Base-by-base conservation (phyloP, 1,140 invertebrate genomes). In the Dysdera silvatica region DNA sequence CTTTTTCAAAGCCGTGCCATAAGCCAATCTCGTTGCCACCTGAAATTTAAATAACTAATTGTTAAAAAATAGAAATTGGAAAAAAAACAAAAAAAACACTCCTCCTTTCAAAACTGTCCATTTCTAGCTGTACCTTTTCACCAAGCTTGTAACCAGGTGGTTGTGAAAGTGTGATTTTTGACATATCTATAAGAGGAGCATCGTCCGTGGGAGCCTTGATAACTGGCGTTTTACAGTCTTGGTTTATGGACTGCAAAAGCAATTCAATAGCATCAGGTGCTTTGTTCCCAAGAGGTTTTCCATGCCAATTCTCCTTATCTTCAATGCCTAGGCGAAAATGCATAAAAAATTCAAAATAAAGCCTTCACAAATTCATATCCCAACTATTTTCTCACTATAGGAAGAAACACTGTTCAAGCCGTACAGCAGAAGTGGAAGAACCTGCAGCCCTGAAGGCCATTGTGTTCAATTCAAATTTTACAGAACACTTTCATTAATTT, bases 271-370 rank as follows among this genome's bases (percentile, higher is more conserved):
- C 29, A 32, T 87, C 80, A 5, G 85, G 84, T 7, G 86, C 83
- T 70, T 93, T 87, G 32, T 82, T 84, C 2, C 91, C 92, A 28
- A 99, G 76, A 0, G 95, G 84, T 74, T 98, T 99, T 40, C 97
- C 97, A 74, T 99, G 97, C 94, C 94, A 99, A 74, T 96, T 94
- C 48, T 93, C 87, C 64, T 82, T 47, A 78, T 99, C 89, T 77
- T 97, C 94, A 73, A 99, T 92, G 31, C 83, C 80, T 72, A 53
- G 85, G 75, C 95, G 57, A 66, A 86, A 84, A 33, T 49, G 20
- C 7, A n/a, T 28, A 28, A 51, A 41, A 24, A 32, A 54, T 43
- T 28, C 20, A 53, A 53, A 31, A 24, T 26, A 8, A 47, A 48
- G 20, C 16, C 10, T 29, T 26, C n/a, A n/a, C n/a, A n/a, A n/a